Percentiles rank a stretch among this genome's conserved stretches.
phyloP scores from a whole-genome alignment of 2,797 vertebrate species.

The Onychomys torridus region DNA sequence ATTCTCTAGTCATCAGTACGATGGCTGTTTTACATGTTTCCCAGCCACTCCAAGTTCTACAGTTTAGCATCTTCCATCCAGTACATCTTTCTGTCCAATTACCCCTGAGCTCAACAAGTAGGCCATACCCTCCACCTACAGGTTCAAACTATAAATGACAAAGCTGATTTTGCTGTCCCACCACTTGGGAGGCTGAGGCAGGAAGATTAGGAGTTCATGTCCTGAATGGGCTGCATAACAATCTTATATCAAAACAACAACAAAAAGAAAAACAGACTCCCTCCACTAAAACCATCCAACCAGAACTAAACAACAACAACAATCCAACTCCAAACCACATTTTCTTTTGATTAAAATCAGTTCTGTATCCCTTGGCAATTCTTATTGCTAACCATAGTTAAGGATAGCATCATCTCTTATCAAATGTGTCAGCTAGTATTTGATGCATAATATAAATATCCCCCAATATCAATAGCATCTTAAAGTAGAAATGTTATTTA shows the following conservation, averaged over 20 bases:
- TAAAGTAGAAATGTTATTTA: slow-evolving; percentile 22
- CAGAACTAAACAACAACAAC: not conserved
- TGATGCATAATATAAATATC: not conserved
- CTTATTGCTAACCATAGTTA: not conserved
- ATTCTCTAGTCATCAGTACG: not conserved
- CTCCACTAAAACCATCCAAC: not conserved
- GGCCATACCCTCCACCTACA: not conserved
- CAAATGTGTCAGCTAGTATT: not conserved
- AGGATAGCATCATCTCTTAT: not conserved
- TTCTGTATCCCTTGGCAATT: not conserved
- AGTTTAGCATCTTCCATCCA: not conserved
- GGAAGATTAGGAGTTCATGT: not conserved
- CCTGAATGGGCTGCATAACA: not conserved
- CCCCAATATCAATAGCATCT: not conserved
- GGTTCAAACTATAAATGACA: not conserved
- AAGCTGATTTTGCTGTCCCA: not conserved
- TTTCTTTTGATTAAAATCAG: not conserved
- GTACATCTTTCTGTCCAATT: not conserved
- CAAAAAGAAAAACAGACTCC: not conserved
- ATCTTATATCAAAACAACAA: not conserved
- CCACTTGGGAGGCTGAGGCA: not conserved
- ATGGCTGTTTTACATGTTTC: not conserved
- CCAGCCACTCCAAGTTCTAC: not conserved
- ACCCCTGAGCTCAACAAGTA: not conserved
- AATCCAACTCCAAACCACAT: not conserved